Conservation (phyloP, 2,797 vertebrate genomes). For the Oryzias dopingdopingensis region DNA sequence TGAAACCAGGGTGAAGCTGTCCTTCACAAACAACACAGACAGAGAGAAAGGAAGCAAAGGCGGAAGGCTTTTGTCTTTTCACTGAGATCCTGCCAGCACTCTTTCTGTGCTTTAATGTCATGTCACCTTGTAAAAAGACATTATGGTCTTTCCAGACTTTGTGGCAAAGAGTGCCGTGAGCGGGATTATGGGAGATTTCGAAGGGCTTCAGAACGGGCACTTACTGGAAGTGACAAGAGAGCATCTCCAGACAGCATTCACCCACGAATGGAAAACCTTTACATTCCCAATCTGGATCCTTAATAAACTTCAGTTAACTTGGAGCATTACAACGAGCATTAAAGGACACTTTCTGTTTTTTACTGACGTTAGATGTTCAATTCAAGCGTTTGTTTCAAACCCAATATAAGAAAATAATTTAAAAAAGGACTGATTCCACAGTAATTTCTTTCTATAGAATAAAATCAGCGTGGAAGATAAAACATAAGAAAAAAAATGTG, state of each 20-base stretch:
- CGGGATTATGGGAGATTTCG: constrained; percentile 58
- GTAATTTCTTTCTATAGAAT: no score
- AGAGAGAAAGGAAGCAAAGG: constrained; percentile 13
- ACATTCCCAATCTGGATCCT: not conserved
- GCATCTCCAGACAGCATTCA: constrained; percentile 57
- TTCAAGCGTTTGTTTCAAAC: no score
- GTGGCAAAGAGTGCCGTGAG: constrained; percentile 44
- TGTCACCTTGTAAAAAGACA: constrained; percentile 78
- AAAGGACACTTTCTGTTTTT: no score
- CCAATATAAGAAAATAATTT: no score
- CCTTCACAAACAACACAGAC: not conserved
- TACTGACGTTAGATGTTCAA: no score
- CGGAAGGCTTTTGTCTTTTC: constrained; percentile 19
- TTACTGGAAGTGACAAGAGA: constrained; percentile 62
- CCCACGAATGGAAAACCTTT: constrained; percentile 49
- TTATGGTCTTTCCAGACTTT: constrained; percentile 71
- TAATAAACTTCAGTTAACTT: no score
- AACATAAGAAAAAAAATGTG: no score
- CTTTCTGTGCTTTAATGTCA: constrained; percentile 67
- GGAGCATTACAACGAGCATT: no score
- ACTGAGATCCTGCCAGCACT: constrained; percentile 27
- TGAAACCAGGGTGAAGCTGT: not conserved
- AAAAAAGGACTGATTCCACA: no score
- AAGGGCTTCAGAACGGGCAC: constrained; percentile 52
- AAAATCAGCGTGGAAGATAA: no score